Evolutionary conservation across 1,140 invertebrate genomes (phyloP).

Genomic region (Brachionus angularis): DNA sequence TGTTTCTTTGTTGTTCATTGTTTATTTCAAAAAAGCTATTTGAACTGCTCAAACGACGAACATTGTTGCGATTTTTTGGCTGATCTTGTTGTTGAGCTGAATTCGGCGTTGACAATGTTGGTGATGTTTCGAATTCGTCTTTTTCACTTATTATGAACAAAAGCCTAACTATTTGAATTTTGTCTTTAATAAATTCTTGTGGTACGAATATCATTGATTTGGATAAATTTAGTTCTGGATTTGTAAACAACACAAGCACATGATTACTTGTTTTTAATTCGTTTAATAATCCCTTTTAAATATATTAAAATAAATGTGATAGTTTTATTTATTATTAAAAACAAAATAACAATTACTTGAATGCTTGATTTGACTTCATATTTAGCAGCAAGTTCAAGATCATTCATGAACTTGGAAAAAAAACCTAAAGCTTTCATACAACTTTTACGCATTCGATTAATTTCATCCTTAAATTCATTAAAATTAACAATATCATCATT

Average conservation of each 20-base stretch:
- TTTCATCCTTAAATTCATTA: conserved; percentile 28
- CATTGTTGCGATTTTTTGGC: neutral
- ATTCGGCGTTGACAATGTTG: too few species aligned
- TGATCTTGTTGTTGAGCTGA: neutral
- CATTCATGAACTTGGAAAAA: neutral
- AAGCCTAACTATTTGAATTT: conserved; percentile 15
- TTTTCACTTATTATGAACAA: conserved; percentile 26
- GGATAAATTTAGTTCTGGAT: conserved; percentile 4
- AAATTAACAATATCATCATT: too few species aligned
- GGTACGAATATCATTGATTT: conserved; percentile 31
- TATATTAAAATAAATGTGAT: neutral
- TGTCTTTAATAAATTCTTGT: conserved; percentile 26
- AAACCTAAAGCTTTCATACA: conserved; percentile 8
- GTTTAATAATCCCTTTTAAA: neutral
- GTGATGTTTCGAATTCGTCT: neutral
- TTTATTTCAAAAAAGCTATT: conserved; percentile 3
- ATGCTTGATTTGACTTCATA: neutral
- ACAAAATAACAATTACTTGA: too few species aligned
- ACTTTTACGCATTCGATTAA: conserved; percentile 4
- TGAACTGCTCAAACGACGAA: neutral
- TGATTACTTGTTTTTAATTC: neutral
- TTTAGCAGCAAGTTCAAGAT: conserved; percentile 39
- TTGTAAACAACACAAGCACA: conserved; percentile 13
- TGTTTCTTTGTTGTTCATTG: neutral
- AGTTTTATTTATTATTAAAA: neutral